Conservation (phyloP, 2,888 invertebrate species). For the Caenorhabditis sp. region DNA sequence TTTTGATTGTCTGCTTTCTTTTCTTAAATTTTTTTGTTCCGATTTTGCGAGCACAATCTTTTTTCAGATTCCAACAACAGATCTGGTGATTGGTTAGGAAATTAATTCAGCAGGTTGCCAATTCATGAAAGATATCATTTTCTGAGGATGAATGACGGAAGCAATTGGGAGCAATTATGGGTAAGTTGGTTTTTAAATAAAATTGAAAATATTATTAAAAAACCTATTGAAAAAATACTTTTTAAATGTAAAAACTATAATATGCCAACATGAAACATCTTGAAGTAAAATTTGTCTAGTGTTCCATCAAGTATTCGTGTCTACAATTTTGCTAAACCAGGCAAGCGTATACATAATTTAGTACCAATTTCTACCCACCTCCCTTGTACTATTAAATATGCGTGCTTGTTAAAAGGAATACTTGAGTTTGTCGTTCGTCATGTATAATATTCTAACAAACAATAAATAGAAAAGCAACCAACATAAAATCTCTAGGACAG, state of each 20-base stretch:
- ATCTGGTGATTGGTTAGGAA: constrained; percentile 24
- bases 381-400: neutral
- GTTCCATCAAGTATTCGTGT: constrained; percentile 2
- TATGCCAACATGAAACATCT: too few relatives aligned
- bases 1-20: neutral
- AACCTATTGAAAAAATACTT: too few relatives aligned
- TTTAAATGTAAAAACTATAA: too few relatives aligned
- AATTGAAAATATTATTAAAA: neutral
- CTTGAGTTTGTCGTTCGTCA: constrained; percentile 46
- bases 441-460: constrained; percentile 18
- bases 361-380: neutral
- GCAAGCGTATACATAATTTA: constrained; percentile 39
- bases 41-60: neutral
- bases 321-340: neutral
- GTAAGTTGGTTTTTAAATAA: constrained; percentile 30
- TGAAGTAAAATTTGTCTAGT: neutral
- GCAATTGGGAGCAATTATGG: constrained; percentile 45
- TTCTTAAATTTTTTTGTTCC: neutral
- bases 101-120: neutral
- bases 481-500: neutral
- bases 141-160: constrained; percentile 42
- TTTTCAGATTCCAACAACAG: constrained; percentile 15
- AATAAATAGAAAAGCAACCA: neutral
- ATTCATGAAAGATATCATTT: constrained; percentile 4
- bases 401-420: constrained; percentile 3